phyloP scores from a whole-genome alignment of 2,113 vertebrate genomes.

The Scomber colias region DNA sequence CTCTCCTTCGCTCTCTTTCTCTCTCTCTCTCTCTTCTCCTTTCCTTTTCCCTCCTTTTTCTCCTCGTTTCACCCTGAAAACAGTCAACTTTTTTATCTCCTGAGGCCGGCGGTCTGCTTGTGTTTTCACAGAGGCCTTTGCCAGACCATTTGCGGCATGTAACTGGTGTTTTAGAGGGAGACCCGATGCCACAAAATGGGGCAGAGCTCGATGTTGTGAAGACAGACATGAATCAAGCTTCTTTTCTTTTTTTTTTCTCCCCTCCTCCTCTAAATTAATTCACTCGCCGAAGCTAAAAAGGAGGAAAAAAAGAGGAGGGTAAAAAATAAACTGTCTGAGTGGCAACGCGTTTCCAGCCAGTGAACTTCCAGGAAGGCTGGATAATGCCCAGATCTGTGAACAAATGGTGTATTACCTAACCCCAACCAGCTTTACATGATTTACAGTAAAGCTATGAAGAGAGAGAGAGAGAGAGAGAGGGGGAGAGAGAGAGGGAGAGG shows the following conservation, averaged over 20 bases:
- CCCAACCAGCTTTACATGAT: constrained; percentile 62
- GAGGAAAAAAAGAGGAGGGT: too few species aligned
- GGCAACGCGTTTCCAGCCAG: constrained; percentile 22
- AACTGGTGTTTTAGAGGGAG: constrained; percentile 54
- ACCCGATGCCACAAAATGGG: constrained; percentile 59
- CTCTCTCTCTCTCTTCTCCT: neutral
- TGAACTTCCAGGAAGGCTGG: constrained; percentile 57
- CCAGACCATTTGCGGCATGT: constrained; percentile 43
- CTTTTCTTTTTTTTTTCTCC: too few species aligned
- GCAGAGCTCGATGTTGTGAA: constrained; percentile 2
- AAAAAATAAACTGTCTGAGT: neutral
- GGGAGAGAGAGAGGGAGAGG: neutral
- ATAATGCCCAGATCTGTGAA: constrained; percentile 63
- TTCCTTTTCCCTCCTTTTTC: neutral
- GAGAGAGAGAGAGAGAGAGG: too few species aligned
- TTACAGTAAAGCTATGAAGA: constrained; percentile 50
- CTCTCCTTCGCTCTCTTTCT: too few species aligned
- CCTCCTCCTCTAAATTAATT: neutral
- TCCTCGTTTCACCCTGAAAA: neutral
- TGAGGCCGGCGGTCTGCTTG: constrained; percentile 9
- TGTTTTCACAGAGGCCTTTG: constrained; percentile 22
- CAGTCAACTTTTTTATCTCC: neutral
- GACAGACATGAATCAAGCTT: constrained; percentile 26
- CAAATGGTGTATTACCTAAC: constrained; percentile 69
- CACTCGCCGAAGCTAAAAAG: neutral